Conservation (phyloP, 2,888 invertebrate genomes). For the Latrodectus hesperus region DNA sequence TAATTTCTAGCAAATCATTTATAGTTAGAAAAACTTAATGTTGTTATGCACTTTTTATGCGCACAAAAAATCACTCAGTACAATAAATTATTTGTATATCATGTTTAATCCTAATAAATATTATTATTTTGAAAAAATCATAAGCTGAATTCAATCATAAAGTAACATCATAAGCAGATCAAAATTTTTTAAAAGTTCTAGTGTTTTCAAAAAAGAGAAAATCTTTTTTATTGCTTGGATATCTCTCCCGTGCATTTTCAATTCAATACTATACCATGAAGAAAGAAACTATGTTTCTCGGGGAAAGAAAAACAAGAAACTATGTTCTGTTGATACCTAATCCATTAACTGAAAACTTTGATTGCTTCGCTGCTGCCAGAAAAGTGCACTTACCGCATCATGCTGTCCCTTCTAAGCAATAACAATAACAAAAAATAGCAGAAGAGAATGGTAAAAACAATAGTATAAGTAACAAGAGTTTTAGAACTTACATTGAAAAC, state of each 20-base stretch:
- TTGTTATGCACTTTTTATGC: no score
- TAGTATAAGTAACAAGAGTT: neutral
- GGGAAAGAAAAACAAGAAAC: neutral
- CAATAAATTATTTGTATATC: no score
- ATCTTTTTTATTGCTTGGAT: neutral
- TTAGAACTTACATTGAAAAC: no score
- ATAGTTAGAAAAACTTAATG: no score
- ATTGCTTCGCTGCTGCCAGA: slow-evolving; percentile 25
- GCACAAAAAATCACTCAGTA: no score
- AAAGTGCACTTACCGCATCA: slow-evolving; percentile 19
- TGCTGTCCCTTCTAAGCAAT: neutral
- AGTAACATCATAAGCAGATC: no score
- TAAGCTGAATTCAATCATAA: no score
- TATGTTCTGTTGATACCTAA: slow-evolving; percentile 33
- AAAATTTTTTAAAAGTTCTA: no score
- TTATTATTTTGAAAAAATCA: no score
- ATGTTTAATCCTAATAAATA: no score
- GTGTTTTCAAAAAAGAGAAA: neutral
- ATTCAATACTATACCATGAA: neutral
- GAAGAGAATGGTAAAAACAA: neutral
- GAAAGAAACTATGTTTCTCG: slow-evolving; percentile 6
- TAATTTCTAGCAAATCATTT: no score
- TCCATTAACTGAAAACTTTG: slow-evolving; percentile 42
- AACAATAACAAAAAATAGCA: neutral
- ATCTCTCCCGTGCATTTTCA: neutral